These are phyloP conservation scores for Drusus annulatus DNA, from an alignment of 1,140 invertebrate species.

Conservation along the genomic window DNA sequence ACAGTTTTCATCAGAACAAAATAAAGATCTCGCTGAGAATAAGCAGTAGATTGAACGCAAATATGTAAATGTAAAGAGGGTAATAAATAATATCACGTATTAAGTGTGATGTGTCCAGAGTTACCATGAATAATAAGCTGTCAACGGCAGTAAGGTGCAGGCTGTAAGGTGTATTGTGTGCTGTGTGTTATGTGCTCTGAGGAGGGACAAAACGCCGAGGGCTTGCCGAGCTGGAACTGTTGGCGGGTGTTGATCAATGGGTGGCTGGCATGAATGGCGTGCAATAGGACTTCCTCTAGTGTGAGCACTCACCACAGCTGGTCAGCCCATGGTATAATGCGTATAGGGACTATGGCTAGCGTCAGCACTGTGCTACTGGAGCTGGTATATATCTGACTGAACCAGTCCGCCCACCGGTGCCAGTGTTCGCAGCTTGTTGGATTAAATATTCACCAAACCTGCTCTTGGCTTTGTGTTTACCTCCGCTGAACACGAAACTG, in stretches of 20 bases:
- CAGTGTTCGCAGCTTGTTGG: neutral
- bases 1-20: no score
- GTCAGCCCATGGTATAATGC: neutral
- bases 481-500: neutral
- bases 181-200: no score
- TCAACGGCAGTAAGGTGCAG: no score
- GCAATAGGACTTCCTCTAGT: no score
- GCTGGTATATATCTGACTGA: neutral
- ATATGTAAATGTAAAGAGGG: no score
- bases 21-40: no score
- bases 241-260: conserved; percentile 13
- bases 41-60: no score
- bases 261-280: neutral
- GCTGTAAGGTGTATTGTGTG: no score
- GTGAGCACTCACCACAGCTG: neutral
- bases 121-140: no score
- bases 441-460: neutral
- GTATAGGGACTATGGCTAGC: neutral
- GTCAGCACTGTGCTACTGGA: conserved; percentile 1
- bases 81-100: no score
- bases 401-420: conserved; percentile 3
- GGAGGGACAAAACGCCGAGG: no score
- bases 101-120: no score
- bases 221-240: neutral
- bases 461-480: conserved; percentile 1